Percentiles rank a stretch among this genome's conserved stretches.
These are phyloP conservation scores for Ellobium chinense DNA, from an alignment of 2,888 invertebrate species.

Conservation along the genomic window DNA sequence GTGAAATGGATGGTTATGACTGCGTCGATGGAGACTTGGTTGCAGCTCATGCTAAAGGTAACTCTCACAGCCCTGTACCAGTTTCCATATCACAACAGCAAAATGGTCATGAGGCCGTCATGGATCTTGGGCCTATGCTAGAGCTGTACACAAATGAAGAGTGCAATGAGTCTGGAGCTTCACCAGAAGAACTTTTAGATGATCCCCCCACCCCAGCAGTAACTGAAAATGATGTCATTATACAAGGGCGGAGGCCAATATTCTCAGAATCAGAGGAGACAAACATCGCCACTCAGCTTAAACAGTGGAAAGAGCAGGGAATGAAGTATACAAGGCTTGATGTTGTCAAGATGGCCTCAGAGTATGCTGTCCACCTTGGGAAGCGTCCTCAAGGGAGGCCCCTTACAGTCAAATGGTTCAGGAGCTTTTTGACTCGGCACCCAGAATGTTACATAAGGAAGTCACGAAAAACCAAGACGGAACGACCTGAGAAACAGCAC, in stretches of 20 bases:
- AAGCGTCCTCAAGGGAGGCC: slow-evolving; percentile 41
- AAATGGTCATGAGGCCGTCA: slow-evolving; percentile 33
- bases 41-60: neutral
- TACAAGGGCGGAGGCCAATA: slow-evolving; percentile 42
- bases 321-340: slow-evolving; percentile 45
- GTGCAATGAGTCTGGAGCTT: slow-evolving; percentile 3
- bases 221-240: slow-evolving; percentile 44
- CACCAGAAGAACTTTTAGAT: slow-evolving; percentile 4
- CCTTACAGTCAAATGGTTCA: slow-evolving; percentile 45
- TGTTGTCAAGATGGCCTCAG: slow-evolving; percentile 46
- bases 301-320: slow-evolving; percentile 43
- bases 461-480: slow-evolving; percentile 35
- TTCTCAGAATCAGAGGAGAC: slow-evolving; percentile 42
- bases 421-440: slow-evolving; percentile 44
- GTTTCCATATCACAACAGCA: neutral
- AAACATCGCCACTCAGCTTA: slow-evolving; percentile 32
- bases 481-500: slow-evolving; percentile 42
- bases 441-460: slow-evolving; percentile 48
- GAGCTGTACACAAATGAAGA: slow-evolving; percentile 37
- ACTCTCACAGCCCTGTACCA: neutral
- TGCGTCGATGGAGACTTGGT: slow-evolving; percentile 39
- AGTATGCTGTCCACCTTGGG: slow-evolving; percentile 47
- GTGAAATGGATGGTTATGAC: slow-evolving; percentile 39
- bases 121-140: slow-evolving; percentile 44
- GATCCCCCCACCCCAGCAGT: slow-evolving; percentile 32